Evolutionary conservation across 2,888 invertebrate genomes (phyloP), one percentile per base, ranked within the genome.

Genomic region (Melolontha melolontha): DNA sequence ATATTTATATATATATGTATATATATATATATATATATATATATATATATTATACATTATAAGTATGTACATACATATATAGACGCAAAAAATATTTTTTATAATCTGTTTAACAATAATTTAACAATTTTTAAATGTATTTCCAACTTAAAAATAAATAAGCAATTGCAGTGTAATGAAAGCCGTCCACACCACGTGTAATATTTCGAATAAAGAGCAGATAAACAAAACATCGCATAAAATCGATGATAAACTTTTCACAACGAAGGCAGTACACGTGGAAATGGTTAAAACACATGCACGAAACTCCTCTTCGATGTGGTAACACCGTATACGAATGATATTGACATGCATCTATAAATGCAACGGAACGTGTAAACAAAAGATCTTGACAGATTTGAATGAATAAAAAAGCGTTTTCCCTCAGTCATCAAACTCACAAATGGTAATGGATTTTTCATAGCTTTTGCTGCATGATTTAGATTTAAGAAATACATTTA

Each of bases 161-260:
- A 2, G 22, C 22, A 4, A 22, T 4, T 10, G n/a, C 57, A 42
- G 12, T 41, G 42, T 22, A 39, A 39, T 16, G 41, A 42, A 22
- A 42, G 41, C 57, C 10, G 41, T 27, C 5, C 41, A 42, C 16
- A 22, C 12, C 52, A 57, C 57, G 57, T 57, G 57, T 41, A 57
- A 22, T 42, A 42, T 5, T 14, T 42, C 57, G 42, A 57, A 42
- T 42, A 57, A 52, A 52, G 16, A 39, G 34, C 39, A 39, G 57
- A 57, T 42, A 57, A 57, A 57, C 57, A 42, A 42, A 22, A 27
- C 42, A 17, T 17, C 57, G 42, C 17, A 22, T 42, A 57, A 57
- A 57, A 57, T 57, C 57, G 57, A 57, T 57, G 57, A 57, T 57
- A 42, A 42, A 57, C 57, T 22, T 22, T 22, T 57, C 41, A 42